Evolutionary conservation across 1,140 invertebrate genomes (phyloP).

Genomic region (Metopolophium dirhodum): DNA sequence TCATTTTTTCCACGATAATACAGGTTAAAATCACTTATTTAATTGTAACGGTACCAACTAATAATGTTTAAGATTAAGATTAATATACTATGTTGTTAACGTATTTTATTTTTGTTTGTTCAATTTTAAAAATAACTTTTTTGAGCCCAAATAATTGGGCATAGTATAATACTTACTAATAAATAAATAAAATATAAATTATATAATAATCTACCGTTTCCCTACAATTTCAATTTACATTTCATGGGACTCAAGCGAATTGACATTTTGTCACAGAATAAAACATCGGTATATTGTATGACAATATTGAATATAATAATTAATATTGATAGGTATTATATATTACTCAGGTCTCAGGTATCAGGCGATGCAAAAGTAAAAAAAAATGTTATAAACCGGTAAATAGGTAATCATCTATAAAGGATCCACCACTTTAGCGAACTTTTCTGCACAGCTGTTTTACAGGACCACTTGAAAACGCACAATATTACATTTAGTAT

Average conservation of each 20-base stretch:
- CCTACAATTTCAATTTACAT: too few relatives aligned
- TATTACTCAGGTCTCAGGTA: neutral
- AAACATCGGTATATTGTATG: neutral
- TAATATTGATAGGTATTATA: neutral
- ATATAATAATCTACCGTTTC: too few relatives aligned
- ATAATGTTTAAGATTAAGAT: too few relatives aligned
- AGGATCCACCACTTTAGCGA: neutral
- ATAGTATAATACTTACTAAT: too few relatives aligned
- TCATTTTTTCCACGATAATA: too few relatives aligned
- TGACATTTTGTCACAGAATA: neutral
- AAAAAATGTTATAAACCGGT: neutral
- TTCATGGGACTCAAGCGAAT: neutral
- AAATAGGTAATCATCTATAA: neutral
- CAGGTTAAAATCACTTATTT: too few relatives aligned
- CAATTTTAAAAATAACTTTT: too few relatives aligned
- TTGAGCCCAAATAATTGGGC: too few relatives aligned
- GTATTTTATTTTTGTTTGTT: too few relatives aligned
- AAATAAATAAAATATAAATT: too few relatives aligned
- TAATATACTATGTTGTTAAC: too few relatives aligned
- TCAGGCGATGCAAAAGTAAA: neutral
- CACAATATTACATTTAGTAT: neutral
- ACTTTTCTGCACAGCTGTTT: neutral
- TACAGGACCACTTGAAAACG: neutral
- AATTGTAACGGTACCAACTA: too few relatives aligned
- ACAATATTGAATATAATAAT: neutral